Base-by-base conservation (phyloP, 1,140 invertebrate genomes). In the Calycopis cecrops region DNA sequence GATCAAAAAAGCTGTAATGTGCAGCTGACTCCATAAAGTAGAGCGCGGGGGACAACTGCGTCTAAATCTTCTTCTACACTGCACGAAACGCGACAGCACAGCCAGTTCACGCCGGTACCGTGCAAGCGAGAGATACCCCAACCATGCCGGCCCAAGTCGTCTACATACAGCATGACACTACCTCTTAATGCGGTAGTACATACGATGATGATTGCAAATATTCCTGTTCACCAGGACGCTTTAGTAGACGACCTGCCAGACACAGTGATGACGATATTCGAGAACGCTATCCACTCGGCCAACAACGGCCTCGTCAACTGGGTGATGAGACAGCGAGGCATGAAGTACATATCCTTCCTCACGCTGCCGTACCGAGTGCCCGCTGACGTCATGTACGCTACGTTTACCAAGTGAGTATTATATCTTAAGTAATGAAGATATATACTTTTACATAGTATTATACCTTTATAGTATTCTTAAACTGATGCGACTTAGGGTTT, bases 291-390 rank as follows among this genome's bases (percentile, higher is more conserved):
- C 62, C 95, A 97, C 68, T 92, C 94, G 1, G 95, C 96, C 0
- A 98, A 98, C 77, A 95, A 94, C 77, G 96, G 96, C 11, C 76
- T 98, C 28, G 89, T 96, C 33, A 97, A 96, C 83, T 97, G 96
- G 94, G 80, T 98, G 17, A 96, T 96, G 76, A 93, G 94, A 67
- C 93, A 95, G 67, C 89, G 91, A 60, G 93, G 94, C 33, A 91
- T 97, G 78, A 93, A 95, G 64, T 79, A 96, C 35, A 78, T 97
- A 0, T 94, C 94, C 0, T 79, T 96, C 3, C 84, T 98, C 10
- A 93, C 93, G 52, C 85, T 97, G 34, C 96, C 97, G 0, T 97
- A 94, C 67, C 91, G 93, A 33, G 84, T 98, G 47, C 95, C 96
- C 8, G 93, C 93, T 47, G 96, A 98, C 79, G 92, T 98, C 51